Percentiles rank a stretch among this genome's conserved stretches.
Conservation (phyloP, 1,140 invertebrate species). For the Anastrepha ludens region DNA sequence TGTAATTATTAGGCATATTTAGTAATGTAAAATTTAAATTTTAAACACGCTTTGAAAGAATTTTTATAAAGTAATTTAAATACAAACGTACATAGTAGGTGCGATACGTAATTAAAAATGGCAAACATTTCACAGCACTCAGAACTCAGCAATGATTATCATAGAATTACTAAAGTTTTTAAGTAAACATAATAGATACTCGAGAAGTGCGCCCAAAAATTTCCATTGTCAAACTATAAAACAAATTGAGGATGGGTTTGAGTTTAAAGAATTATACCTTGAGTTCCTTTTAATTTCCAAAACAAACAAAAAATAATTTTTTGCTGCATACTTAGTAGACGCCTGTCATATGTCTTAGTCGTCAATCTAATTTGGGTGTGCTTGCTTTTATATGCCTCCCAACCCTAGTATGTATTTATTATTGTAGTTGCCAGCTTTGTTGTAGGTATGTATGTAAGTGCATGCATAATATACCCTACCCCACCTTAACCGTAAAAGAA, state of each 20-base stretch:
- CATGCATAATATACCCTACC: slow-evolving; percentile 3
- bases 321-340: slow-evolving; percentile 10
- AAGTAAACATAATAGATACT: neutral
- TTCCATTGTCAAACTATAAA: neutral
- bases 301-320: neutral
- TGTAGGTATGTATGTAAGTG: neutral
- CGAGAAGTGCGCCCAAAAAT: no score
- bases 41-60: slow-evolving; percentile 10
- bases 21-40: slow-evolving; percentile 24
- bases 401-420: slow-evolving; percentile 8
- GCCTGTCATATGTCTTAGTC: slow-evolving; percentile 33
- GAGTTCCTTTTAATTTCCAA: slow-evolving; percentile 3
- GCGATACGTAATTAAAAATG: slow-evolving; percentile 27
- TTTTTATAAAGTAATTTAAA: slow-evolving; percentile 23
- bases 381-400: slow-evolving; percentile 21
- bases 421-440: neutral
- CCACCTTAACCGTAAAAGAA: slow-evolving; percentile 34
- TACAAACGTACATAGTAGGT: neutral
- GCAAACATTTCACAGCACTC: neutral
- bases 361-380: slow-evolving; percentile 42
- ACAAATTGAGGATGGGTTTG: slow-evolving; percentile 41
- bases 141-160: neutral
- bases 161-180: neutral
- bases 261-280: neutral
- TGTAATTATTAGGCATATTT: slow-evolving; percentile 3